Conservation (phyloP, 2,888 invertebrate genomes). For the Thera britannica region DNA sequence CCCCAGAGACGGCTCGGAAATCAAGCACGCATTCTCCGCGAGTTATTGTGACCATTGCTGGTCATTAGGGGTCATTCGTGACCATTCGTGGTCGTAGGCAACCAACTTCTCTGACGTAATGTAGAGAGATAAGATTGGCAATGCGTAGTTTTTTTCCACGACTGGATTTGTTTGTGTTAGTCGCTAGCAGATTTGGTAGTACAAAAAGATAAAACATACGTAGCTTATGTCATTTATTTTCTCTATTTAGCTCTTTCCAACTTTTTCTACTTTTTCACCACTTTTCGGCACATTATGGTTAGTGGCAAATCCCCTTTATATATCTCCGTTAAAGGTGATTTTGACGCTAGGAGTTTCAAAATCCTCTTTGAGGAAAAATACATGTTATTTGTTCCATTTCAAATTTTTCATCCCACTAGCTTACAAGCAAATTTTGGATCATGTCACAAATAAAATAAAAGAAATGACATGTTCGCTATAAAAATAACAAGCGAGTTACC, state of each 20-base stretch:
- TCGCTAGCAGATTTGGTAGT: background rate
- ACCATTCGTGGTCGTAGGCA: constrained; percentile 31
- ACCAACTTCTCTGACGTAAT: constrained; percentile 20
- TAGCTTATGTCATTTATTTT: too few relatives aligned
- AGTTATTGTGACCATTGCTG: constrained; percentile 63
- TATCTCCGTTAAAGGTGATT: too few relatives aligned
- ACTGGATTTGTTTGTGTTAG: background rate
- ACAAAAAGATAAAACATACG: background rate
- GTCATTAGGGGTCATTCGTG: constrained; percentile 77
- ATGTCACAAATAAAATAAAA: background rate
- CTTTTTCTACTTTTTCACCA: too few relatives aligned
- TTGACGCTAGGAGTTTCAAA: too few relatives aligned
- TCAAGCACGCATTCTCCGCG: constrained; percentile 64
- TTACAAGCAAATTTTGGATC: background rate
- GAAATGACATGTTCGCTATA: background rate
- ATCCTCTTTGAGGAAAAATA: too few relatives aligned
- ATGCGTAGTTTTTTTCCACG: background rate
- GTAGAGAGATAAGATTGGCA: constrained; percentile 41
- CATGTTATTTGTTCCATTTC: too few relatives aligned
- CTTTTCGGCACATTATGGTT: too few relatives aligned
- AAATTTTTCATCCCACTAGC: background rate
- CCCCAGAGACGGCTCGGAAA: constrained; percentile 62
- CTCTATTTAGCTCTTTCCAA: too few relatives aligned
- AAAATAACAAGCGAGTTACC: constrained; percentile 37
- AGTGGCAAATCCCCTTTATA: too few relatives aligned